Evolutionary conservation across 2,797 vertebrate genomes (phyloP).

Genomic region (Hoplostethus atlanticus): DNA sequence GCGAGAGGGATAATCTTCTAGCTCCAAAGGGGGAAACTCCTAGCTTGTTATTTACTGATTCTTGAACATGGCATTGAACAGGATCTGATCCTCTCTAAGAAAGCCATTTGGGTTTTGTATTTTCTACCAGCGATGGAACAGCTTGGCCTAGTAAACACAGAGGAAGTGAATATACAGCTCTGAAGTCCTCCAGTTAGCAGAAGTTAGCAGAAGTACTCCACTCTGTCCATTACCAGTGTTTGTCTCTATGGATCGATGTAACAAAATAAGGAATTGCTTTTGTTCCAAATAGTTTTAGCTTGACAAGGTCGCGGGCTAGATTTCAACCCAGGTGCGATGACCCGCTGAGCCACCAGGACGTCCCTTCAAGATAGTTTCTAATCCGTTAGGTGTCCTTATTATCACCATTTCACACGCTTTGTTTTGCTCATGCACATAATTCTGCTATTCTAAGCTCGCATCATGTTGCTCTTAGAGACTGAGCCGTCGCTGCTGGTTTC

Average conservation of each 20-base stretch:
- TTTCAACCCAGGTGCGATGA: too few species aligned
- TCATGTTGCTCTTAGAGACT: background rate
- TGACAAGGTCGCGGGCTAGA: too few species aligned
- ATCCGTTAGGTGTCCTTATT: too few species aligned
- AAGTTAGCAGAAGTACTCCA: background rate
- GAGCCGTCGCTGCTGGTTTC: background rate
- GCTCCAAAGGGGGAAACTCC: constrained; percentile 2
- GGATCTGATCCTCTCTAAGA: background rate
- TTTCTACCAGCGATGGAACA: background rate
- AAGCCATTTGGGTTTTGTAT: background rate
- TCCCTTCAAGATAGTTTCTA: too few species aligned
- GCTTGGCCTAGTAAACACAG: background rate
- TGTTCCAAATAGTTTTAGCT: background rate
- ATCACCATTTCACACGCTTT: background rate
- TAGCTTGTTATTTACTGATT: constrained; percentile 10
- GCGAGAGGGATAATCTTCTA: constrained; percentile 1
- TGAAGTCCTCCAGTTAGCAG: background rate
- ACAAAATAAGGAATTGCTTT: background rate
- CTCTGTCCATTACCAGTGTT: background rate
- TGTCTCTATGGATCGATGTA: background rate
- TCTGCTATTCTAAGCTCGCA: background rate
- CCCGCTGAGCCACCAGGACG: too few species aligned
- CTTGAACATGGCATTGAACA: background rate
- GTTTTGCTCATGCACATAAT: background rate
- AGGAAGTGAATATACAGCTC: background rate